These are phyloP conservation scores for Coelinius sp. DNA, from an alignment of 2,888 invertebrate species.

Conservation along the genomic window DNA sequence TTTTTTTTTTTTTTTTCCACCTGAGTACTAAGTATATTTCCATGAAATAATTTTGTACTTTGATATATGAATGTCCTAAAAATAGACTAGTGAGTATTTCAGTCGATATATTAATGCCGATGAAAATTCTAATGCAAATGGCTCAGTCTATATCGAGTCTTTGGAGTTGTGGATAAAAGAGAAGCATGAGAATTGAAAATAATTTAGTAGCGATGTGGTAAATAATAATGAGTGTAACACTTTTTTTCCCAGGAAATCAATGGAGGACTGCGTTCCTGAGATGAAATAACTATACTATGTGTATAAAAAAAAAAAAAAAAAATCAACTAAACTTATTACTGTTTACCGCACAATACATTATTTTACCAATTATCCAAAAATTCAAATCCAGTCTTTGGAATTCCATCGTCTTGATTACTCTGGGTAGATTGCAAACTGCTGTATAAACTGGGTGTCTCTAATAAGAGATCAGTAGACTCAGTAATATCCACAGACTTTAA, in stretches of 20 bases:
- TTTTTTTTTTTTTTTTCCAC: background rate
- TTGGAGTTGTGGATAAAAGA: conserved; percentile 29
- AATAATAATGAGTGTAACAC: background rate
- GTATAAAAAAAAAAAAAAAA: no score
- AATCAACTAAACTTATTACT: background rate
- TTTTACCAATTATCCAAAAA: conserved; percentile 74
- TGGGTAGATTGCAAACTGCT: conserved; percentile 65
- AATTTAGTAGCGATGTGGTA: background rate
- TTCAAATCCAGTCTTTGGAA: conserved; percentile 75
- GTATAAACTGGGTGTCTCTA: conserved; percentile 67
- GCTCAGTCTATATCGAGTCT: conserved; percentile 43
- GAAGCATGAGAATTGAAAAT: background rate
- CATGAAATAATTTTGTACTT: conserved; percentile 14
- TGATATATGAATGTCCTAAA: background rate
- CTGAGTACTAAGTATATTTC: background rate
- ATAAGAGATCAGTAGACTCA: conserved; percentile 62
- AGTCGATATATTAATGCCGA: background rate
- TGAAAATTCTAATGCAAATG: background rate
- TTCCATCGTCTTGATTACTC: conserved; percentile 65
- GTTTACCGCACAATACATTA: background rate
- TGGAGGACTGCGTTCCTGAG: no score
- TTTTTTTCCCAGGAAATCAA: no score
- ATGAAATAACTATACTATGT: no score
- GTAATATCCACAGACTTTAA: conserved; percentile 61
- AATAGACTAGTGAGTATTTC: conserved; percentile 9